phyloP scores from a whole-genome alignment of 1,140 invertebrate genomes.

The Atta colombica region DNA sequence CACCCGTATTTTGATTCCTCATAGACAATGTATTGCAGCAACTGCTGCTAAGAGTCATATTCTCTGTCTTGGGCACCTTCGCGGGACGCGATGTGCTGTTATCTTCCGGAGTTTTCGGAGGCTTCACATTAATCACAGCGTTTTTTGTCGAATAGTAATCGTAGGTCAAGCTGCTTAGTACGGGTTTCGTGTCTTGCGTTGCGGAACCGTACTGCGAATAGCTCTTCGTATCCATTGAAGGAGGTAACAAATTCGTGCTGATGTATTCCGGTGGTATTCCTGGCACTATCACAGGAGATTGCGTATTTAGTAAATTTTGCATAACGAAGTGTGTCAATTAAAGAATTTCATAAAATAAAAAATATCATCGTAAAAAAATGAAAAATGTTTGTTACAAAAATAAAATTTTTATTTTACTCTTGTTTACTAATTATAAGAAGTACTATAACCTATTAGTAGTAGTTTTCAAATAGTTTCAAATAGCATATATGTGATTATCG shows the following conservation, averaged over 20 bases:
- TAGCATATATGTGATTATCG: constrained; percentile 2
- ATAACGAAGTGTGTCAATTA: not conserved
- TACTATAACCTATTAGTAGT: constrained; percentile 1
- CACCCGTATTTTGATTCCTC: constrained; percentile 82
- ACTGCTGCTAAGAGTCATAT: constrained; percentile 81
- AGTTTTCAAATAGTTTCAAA: not conserved
- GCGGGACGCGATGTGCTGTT: constrained; percentile 67
- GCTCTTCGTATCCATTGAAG: constrained; percentile 84
- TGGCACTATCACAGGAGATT: constrained; percentile 77
- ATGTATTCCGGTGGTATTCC: constrained; percentile 85
- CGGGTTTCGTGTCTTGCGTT: constrained; percentile 82
- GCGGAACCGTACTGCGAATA: constrained; percentile 81
- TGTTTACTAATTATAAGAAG: constrained; percentile 11
- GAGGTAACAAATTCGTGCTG: constrained; percentile 83
- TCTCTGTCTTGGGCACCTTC: constrained; percentile 87
- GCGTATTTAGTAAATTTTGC: constrained; percentile 27
- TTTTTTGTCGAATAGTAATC: constrained; percentile 84
- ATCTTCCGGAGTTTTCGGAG: constrained; percentile 88
- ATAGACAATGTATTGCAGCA: constrained; percentile 87
- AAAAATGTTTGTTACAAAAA: not conserved
- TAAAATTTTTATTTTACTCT: constrained; percentile 26
- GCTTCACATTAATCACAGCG: constrained; percentile 85
- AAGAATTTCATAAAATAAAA: not conserved
- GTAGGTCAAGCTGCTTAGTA: constrained; percentile 83
- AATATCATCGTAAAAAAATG: not conserved